A percentile compares a stretch with the other conserved stretches of the same genome.
phyloP scores from a whole-genome alignment of 1,140 invertebrate species.

The Gyrodactylus salaris region DNA sequence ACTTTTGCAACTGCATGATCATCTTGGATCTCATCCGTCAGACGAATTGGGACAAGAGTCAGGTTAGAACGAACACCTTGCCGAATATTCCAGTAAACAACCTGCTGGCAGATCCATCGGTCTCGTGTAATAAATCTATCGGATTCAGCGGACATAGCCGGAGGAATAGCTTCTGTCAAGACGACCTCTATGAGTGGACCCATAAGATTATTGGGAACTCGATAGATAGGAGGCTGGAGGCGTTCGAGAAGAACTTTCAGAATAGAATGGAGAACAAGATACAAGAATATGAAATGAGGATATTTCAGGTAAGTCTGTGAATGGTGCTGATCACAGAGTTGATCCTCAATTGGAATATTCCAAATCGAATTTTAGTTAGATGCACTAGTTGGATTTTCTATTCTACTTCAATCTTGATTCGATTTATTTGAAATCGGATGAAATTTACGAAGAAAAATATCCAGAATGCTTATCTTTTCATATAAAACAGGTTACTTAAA shows the following conservation, averaged over 20 bases:
- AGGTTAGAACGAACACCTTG: background rate
- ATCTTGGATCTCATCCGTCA: background rate
- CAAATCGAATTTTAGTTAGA: no score
- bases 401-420: no score
- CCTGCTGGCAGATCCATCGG: background rate
- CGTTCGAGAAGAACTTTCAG: background rate
- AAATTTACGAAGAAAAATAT: no score
- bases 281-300: background rate
- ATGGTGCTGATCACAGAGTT: no score
- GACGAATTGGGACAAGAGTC: background rate
- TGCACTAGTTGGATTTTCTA: no score
- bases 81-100: background rate
- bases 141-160: no score
- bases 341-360: no score
- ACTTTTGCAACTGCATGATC: background rate
- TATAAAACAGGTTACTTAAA: no score
- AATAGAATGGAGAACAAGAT: background rate
- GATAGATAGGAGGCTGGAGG: background rate
- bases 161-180: no score
- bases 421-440: no score
- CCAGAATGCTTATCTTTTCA: no score
- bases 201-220: background rate
- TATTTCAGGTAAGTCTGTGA: background rate
- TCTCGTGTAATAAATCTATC: background rate
- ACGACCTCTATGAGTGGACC: background rate